These are phyloP conservation scores for Tetraneura akinire DNA, from an alignment of 1,140 invertebrate species.

Conservation along the genomic window DNA sequence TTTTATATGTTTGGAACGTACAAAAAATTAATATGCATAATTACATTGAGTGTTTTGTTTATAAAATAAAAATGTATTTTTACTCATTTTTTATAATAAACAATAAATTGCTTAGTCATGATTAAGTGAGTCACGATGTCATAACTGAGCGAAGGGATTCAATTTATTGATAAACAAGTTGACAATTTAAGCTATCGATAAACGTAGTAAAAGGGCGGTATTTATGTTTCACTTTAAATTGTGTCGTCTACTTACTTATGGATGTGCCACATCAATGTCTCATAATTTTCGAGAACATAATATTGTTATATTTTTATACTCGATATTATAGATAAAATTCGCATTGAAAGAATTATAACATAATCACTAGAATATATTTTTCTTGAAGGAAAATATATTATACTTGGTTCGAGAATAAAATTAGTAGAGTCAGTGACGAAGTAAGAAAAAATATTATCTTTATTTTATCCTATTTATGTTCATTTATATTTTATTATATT, in stretches of 20 bases:
- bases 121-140: background rate
- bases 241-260: conserved; percentile 5
- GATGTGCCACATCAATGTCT: no score
- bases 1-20: no score
- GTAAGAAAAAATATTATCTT: no score
- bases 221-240: background rate
- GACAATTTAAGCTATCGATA: background rate
- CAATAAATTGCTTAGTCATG: background rate
- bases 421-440: background rate
- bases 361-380: background rate
- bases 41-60: background rate
- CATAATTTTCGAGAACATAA: no score
- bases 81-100: background rate
- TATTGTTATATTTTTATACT: no score
- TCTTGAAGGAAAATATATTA: background rate
- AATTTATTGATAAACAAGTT: conserved; percentile 13
- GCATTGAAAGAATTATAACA: no score
- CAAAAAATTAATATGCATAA: no score
- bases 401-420: background rate
- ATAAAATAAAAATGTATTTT: background rate
- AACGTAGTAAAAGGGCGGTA: background rate
- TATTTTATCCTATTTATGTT: background rate
- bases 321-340: background rate
- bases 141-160: background rate
- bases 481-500: background rate